Conservation (phyloP, 2,797 vertebrate species). For the Orientallactaga sibirica region DNA sequence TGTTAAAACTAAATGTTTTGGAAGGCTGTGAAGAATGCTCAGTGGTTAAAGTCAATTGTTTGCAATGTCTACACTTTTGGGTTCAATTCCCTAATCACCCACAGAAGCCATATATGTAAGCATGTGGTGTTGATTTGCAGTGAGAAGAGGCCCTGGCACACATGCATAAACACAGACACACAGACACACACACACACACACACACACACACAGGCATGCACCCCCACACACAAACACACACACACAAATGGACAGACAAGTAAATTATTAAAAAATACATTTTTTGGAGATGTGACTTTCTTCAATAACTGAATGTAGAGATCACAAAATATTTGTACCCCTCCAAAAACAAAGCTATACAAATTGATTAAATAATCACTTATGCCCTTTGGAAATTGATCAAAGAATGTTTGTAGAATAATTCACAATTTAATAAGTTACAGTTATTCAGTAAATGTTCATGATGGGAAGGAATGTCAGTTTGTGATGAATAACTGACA, state of each 20-base stretch:
- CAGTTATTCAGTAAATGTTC: background rate
- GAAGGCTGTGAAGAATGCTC: background rate
- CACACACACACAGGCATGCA: too few species aligned
- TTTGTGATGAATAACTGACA: background rate
- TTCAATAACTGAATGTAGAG: background rate
- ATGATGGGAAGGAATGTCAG: background rate
- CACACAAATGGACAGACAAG: background rate
- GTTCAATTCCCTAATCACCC: too few species aligned
- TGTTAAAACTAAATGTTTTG: too few species aligned
- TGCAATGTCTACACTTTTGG: too few species aligned
- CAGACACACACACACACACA: too few species aligned
- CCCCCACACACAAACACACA: rapidly evolving
- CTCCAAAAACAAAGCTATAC: background rate
- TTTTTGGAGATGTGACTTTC: background rate
- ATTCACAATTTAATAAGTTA: background rate
- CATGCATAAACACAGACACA: too few species aligned
- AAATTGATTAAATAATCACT: background rate
- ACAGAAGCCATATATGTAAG: too few species aligned
- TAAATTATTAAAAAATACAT: background rate
- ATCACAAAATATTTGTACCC: background rate
- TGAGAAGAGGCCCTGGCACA: too few species aligned
- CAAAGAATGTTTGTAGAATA: background rate
- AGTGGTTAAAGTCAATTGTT: background rate
- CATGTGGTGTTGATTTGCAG: too few species aligned
- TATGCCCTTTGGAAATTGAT: background rate